Conservation (phyloP, 2,113 vertebrate species). For the Bufo bufo region DNA sequence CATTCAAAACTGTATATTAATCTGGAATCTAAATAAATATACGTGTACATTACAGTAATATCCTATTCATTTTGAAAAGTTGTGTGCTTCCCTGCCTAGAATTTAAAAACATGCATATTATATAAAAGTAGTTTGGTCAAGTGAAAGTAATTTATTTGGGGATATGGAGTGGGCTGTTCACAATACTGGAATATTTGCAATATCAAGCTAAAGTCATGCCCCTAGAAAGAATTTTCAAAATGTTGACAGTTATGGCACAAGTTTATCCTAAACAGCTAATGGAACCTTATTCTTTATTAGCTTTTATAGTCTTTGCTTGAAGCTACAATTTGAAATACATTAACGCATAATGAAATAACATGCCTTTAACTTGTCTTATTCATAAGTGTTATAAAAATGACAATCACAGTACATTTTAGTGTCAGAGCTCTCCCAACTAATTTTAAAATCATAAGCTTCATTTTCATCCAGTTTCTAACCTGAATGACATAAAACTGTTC, state of each 20-base stretch:
- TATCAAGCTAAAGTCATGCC: not conserved
- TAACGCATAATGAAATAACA: not conserved
- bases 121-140: too few relatives aligned
- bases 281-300: not conserved
- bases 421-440: not conserved
- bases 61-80: too few relatives aligned
- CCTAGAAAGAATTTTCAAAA: not conserved
- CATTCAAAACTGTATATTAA: too few relatives aligned
- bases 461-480: slow-evolving; percentile 18
- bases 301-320: not conserved
- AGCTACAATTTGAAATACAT: not conserved
- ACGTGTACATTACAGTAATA: too few relatives aligned
- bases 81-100: too few relatives aligned
- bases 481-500: not conserved
- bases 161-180: too few relatives aligned
- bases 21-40: too few relatives aligned
- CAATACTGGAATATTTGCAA: not conserved
- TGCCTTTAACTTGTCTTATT: not conserved
- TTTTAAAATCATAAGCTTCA: slow-evolving; percentile 9
- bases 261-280: not conserved
- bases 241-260: not conserved
- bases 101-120: too few relatives aligned
- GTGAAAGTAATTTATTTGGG: too few relatives aligned
- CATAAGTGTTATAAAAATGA: not conserved
- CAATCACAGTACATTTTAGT: not conserved